A percentile compares a stretch with the other conserved stretches of the same genome.
phyloP scores from a whole-genome alignment of 2,797 vertebrate species.

The Ceyx erithaca region DNA sequence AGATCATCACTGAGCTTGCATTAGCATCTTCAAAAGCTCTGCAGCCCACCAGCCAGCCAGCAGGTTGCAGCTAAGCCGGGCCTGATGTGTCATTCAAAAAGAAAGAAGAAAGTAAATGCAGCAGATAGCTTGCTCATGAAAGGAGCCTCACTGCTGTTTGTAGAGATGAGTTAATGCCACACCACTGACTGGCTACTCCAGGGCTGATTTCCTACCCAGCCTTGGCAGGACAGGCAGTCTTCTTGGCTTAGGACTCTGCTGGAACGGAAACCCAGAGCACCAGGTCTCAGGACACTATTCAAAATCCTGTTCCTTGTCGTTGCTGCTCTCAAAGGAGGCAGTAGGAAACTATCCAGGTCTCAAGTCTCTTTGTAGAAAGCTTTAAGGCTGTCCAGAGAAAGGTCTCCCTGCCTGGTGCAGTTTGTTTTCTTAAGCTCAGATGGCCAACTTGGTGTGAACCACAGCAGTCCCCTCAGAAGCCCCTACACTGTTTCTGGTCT shows the following conservation, averaged over 20 bases:
- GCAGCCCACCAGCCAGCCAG: not conserved
- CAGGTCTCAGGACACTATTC: slow-evolving; percentile 43
- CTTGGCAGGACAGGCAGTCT: slow-evolving; percentile 67
- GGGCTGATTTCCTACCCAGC: not conserved
- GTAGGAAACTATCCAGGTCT: slow-evolving; percentile 27
- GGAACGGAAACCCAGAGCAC: slow-evolving; percentile 38
- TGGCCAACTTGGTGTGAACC: not conserved
- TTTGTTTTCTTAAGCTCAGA: not conserved
- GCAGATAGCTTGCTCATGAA: not conserved
- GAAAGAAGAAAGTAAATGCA: not conserved
- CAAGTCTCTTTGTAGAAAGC: not conserved
- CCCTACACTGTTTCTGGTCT: not conserved
- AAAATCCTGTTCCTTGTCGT: not conserved
- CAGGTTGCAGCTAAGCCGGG: not conserved
- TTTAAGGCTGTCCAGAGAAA: not conserved
- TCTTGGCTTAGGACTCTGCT: slow-evolving; percentile 45
- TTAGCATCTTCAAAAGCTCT: not conserved
- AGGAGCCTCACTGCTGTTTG: not conserved
- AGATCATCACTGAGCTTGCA: not conserved
- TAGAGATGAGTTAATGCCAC: not conserved
- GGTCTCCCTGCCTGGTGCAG: not conserved
- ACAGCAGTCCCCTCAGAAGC: not conserved
- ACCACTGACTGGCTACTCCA: not conserved
- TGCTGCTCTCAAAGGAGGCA: slow-evolving; percentile 15
- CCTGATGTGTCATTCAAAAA: not conserved